A percentile compares a stretch with the other conserved stretches of the same genome.
These are phyloP conservation scores for Melinaea marsaeus DNA, from an alignment of 2,888 invertebrate species.

Conservation along the genomic window DNA sequence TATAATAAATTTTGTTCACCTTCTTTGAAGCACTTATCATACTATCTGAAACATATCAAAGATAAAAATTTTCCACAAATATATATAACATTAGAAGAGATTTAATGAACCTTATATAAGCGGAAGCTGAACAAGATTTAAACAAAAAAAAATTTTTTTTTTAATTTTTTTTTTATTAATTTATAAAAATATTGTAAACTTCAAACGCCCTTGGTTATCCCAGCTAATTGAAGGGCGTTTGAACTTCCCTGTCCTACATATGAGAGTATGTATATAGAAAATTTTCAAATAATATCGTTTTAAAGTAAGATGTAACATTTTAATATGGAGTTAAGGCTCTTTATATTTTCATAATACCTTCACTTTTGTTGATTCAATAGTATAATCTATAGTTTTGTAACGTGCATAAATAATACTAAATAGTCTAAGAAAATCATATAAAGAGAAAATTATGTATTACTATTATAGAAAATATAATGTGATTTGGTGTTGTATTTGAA, in stretches of 20 bases:
- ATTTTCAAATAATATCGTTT: conserved; percentile 30
- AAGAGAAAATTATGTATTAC: conserved; percentile 65
- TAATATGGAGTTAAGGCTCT: conserved; percentile 25
- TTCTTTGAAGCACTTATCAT: conserved; percentile 40
- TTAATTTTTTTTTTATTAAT: conserved; percentile 19
- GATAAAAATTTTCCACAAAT: conserved; percentile 32
- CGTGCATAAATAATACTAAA: conserved; percentile 45
- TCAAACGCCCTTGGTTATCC: conserved; percentile 66
- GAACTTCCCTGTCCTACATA: conserved; percentile 38
- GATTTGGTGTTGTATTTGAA: conserved; percentile 78
- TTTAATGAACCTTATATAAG: conserved; percentile 9
- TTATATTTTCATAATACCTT: conserved; percentile 57
- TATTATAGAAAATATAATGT: conserved; percentile 78
- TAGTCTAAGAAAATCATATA: conserved; percentile 59
- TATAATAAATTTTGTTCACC: conserved; percentile 48
- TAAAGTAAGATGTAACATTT: conserved; percentile 30
- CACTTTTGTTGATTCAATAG: conserved; percentile 26
- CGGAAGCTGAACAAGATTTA: conserved; percentile 52
- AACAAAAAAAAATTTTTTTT: conserved; percentile 8
- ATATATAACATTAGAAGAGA: not conserved
- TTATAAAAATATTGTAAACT: conserved; percentile 21
- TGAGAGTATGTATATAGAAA: conserved; percentile 38
- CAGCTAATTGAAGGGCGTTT: conserved; percentile 70
- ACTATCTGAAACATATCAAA: conserved; percentile 47
- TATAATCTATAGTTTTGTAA: conserved; percentile 41